These are phyloP conservation scores for Isichthys henryi DNA, from an alignment of 2,113 vertebrate species.

Conservation along the genomic window DNA sequence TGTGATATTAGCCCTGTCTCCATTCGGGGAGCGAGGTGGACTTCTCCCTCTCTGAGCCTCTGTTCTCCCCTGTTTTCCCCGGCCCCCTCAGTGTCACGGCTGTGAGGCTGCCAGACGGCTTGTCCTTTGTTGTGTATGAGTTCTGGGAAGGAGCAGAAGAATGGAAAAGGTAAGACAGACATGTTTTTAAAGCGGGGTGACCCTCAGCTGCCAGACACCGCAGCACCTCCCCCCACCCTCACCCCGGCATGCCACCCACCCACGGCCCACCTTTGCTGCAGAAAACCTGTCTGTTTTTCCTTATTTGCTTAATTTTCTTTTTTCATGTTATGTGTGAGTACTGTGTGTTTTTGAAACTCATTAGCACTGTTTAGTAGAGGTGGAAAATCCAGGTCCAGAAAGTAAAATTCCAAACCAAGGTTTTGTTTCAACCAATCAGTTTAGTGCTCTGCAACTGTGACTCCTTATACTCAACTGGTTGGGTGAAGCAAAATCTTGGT, in stretches of 20 bases:
- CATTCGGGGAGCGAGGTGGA: background rate
- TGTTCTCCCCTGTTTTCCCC: background rate
- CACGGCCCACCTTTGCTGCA: no score
- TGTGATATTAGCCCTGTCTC: background rate
- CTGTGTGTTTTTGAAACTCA: background rate
- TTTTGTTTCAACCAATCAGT: no score
- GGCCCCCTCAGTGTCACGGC: constrained; percentile 68
- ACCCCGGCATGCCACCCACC: background rate
- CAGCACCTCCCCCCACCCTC: background rate
- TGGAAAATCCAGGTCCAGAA: no score
- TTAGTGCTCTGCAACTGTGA: no score
- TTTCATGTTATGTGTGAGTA: background rate
- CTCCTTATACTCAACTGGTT: no score
- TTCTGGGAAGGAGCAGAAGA: constrained; percentile 91
- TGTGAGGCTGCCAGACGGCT: constrained; percentile 70
- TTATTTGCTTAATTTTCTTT: background rate
- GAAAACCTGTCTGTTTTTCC: background rate
- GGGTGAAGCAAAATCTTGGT: no score
- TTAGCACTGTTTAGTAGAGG: no score
- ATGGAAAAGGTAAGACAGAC: constrained; percentile 74
- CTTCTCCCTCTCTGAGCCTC: background rate
- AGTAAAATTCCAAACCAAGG: no score
- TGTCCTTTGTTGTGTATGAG: constrained; percentile 85
- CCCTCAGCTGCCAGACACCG: background rate
- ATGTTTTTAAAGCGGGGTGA: background rate